Base-by-base conservation (phyloP, 2,113 vertebrate genomes). In the Catagonus wagneri region DNA sequence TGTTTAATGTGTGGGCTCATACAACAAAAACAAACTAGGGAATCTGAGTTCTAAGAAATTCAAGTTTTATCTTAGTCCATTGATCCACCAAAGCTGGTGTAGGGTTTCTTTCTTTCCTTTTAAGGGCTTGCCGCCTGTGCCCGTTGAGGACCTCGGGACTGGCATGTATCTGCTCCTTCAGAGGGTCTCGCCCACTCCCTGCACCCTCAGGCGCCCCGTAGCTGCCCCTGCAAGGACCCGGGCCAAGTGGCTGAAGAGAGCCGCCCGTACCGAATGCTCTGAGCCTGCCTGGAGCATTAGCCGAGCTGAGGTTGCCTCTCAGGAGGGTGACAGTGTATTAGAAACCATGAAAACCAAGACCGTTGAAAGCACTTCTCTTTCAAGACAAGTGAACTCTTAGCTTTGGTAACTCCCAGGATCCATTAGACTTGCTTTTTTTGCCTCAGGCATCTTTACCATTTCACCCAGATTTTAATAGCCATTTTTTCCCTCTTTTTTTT, bases 51-150 rank as follows among this genome's bases (percentile, higher is more conserved):
- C 13, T 97, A 81, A 84, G 90, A 81, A 39, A 88, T 44, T 25
- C n/a, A 60, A 74, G 2, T 86, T 93, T 90, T 36, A 16, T 91
- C 56, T 83, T 60, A 74, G 39, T 66, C 1, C 56, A 25, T 44
- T 71, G 56, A 89, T n/a, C 78, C 34, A 66, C 75, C 81, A 78
- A 29, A 92, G 87, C 44, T 87, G 22, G 72, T 34, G 1, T 89
- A 61, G n/a, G 25, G 12, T 76, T 81, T n/a, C 54, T 71, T 94
- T 90, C 54, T 96, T 89, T 90, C 29, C 61, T 88, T 88, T 96
- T 58, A 74, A 88, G 36, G 65, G 56, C 68, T 25, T 20, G 44
- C 52, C 7, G 1, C 74, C 17, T 54, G 56, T 94, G 54, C 52
- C 17, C 27, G 1, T 19, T 54, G 44, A 87, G 63, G 44, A 93